Base-by-base conservation (phyloP, 2,797 vertebrate genomes). In the Clarias pachynema region DNA sequence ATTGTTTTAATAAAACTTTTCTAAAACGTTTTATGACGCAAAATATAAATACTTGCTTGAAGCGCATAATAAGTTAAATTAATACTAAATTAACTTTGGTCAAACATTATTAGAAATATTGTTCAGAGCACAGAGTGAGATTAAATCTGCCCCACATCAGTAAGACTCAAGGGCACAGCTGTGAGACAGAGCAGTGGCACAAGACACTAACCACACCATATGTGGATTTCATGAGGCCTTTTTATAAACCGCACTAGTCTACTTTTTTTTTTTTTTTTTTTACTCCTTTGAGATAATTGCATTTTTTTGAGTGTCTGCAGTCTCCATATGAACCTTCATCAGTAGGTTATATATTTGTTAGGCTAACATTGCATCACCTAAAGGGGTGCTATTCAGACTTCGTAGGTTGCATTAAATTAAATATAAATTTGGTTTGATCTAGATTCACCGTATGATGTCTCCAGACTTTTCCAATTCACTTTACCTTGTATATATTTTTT, bases 161-260 rank as follows among this genome's bases (percentile, higher is more conserved):
- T 68, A 2, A 57, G 18, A 26, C 24, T 73, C 5, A 78, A 78
- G 20, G 22, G 31, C 75, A 20, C 18, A 77, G 49, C 16, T n/a
- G 8, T 24, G 24, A 29, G 74, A 49, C 73, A 26, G 24, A n/a
- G 72, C 24, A 57, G 4, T 26, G 49, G 24, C 24, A 12, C 60
- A 29, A 56, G 20, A 57, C 10, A 22, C 12, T 29, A 78, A 59
- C 74, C 74, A 24, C 29, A 57, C 49, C 79, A 68, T 81, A 81
- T 81, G 79, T 24, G 26, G 16, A 69, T 69, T 56, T 81, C 44
- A 57, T 69, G 24, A 69, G n/a, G 22, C 26, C 44, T 60, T 70
- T 70, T 69, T 77, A 57, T 34, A 77, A 79, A 60, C 29, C 56
- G 12, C 75, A 24, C 10, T 59, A 12, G 26, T 34, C 53, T 59